These are phyloP conservation scores for Rugalucina vietnamica DNA, from an alignment of 2,888 invertebrate genomes.

Conservation along the genomic window DNA sequence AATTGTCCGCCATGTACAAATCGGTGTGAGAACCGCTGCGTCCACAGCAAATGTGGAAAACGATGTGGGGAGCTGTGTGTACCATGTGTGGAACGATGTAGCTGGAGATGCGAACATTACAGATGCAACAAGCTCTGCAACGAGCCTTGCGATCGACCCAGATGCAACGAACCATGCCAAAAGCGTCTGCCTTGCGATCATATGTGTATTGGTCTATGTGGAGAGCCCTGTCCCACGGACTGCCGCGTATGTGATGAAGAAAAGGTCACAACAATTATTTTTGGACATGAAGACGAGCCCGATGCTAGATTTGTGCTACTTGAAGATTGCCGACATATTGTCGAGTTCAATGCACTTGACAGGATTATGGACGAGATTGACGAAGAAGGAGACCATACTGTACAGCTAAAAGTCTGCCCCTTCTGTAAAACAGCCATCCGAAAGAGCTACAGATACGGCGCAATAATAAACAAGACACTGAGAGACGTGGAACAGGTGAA, in stretches of 20 bases:
- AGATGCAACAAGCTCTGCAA: constrained; percentile 79
- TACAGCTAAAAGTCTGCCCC: constrained; percentile 85
- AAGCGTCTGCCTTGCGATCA: constrained; percentile 84
- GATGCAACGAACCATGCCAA: constrained; percentile 82
- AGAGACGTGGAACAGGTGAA: constrained; percentile 82
- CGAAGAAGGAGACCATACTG: constrained; percentile 83
- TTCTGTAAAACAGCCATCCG: constrained; percentile 87
- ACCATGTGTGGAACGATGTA: constrained; percentile 81
- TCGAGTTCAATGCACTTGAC: constrained; percentile 83
- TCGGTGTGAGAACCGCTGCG: constrained; percentile 82
- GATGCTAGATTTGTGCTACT: constrained; percentile 84
- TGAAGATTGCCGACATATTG: constrained; percentile 78
- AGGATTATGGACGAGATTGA: constrained; percentile 80
- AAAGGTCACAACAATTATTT: constrained; percentile 80
- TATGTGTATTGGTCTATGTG: constrained; percentile 88
- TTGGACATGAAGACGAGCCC: constrained; percentile 86
- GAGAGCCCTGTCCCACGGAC: constrained; percentile 88
- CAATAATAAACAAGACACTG: constrained; percentile 84
- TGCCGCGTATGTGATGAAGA: constrained; percentile 87
- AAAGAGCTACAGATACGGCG: constrained; percentile 87
- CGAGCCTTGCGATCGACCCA: constrained; percentile 81
- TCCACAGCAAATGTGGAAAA: constrained; percentile 77
- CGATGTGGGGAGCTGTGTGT: constrained; percentile 78
- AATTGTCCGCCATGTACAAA: constrained; percentile 82
- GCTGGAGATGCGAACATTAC: constrained; percentile 80